phyloP scores from a whole-genome alignment of 2,888 invertebrate genomes.

The Bembecia ichneumoniformis region DNA sequence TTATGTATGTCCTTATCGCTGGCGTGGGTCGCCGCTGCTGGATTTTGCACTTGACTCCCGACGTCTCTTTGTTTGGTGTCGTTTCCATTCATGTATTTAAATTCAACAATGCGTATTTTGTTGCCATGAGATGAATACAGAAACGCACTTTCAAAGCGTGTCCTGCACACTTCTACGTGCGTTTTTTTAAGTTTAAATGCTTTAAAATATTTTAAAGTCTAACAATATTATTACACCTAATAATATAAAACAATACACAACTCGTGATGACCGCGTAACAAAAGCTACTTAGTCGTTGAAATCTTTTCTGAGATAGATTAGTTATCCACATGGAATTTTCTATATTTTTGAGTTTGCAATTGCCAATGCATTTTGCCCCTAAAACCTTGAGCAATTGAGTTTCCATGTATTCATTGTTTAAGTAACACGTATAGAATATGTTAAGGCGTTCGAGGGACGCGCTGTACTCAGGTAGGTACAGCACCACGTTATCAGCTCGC shows the following conservation, averaged over 20 bases:
- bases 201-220: neutral
- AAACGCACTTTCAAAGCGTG: conserved; percentile 31
- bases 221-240: neutral
- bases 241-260: neutral
- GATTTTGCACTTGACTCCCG: conserved; percentile 60
- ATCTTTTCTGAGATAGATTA: neutral
- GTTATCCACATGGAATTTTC: too few species aligned
- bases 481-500: conserved; percentile 46
- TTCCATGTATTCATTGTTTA: neutral
- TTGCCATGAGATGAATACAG: conserved; percentile 53
- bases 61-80: conserved; percentile 13
- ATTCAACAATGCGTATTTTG: conserved; percentile 50
- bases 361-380: too few species aligned
- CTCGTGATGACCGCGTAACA: neutral
- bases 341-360: too few species aligned
- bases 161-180: conserved; percentile 9
- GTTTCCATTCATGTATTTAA: conserved; percentile 50
- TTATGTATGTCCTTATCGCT: conserved; percentile 45
- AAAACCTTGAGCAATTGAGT: neutral
- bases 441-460: neutral
- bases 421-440: neutral
- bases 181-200: neutral
- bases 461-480: conserved; percentile 23
- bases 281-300: neutral
- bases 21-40: conserved; percentile 51